A percentile compares a stretch with the other conserved stretches of the same genome.
These are phyloP conservation scores for Typhlomys cinereus DNA, from an alignment of 2,113 vertebrate genomes.

Conservation along the genomic window DNA sequence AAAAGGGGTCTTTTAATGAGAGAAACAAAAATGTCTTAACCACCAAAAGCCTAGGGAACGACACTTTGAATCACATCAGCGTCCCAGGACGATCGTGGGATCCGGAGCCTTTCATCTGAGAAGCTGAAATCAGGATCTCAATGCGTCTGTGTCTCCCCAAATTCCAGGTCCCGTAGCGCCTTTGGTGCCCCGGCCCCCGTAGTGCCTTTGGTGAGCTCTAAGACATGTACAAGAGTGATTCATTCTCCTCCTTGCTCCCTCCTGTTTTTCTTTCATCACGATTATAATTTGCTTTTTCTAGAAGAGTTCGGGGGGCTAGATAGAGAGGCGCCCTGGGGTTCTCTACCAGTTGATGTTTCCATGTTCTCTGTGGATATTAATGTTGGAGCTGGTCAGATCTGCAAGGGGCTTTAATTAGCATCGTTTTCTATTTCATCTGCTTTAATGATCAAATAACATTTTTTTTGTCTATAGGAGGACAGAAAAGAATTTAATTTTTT, in stretches of 20 bases:
- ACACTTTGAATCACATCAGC: constrained; percentile 74
- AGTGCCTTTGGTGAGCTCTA: constrained; percentile 43
- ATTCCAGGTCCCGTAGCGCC: background rate
- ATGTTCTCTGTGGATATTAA: background rate
- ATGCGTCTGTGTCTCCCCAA: background rate
- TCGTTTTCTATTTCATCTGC: constrained; percentile 36
- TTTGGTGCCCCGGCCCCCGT: background rate
- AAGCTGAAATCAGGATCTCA: constrained; percentile 75
- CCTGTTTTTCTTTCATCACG: background rate
- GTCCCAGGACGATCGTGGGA: background rate
- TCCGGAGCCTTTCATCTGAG: constrained; percentile 68
- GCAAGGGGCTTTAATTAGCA: background rate
- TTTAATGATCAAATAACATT: constrained; percentile 40
- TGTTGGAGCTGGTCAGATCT: background rate
- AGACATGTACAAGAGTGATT: constrained; percentile 38
- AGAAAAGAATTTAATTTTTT: background rate
- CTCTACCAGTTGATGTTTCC: constrained; percentile 5
- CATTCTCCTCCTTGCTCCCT: background rate
- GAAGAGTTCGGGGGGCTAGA: background rate
- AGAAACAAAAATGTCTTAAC: constrained; percentile 71
- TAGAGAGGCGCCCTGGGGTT: background rate
- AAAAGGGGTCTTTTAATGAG: constrained; percentile 71
- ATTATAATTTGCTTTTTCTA: constrained; percentile 61
- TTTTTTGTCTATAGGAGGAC: background rate
- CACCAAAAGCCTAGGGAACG: constrained; percentile 60